Conservation (phyloP, 2,888 invertebrate species). For the Megalurothrips usitatus region DNA sequence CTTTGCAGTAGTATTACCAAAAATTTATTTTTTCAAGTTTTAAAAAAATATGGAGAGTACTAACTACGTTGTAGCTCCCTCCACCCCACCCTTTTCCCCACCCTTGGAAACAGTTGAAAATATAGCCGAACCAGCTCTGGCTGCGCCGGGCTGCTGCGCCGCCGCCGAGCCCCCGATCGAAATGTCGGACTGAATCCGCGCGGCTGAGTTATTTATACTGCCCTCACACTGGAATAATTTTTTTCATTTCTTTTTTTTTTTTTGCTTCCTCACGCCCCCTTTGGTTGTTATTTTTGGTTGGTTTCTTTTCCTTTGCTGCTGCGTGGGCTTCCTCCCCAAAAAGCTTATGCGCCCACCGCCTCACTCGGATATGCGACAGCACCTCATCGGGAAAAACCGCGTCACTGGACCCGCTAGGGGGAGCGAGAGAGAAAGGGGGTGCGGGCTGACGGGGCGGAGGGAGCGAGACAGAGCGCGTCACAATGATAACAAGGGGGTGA, state of each 20-base stretch:
- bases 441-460: neutral
- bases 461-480: neutral
- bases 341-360: neutral
- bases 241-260: neutral
- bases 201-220: slow-evolving; percentile 1
- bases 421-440: neutral
- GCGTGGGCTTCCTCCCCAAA: neutral
- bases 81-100: too few species aligned
- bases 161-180: neutral
- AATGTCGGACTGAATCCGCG: neutral
- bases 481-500: neutral
- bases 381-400: neutral
- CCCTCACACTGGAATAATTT: neutral
- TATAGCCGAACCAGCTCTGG: too few species aligned
- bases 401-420: neutral
- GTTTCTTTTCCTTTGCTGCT: neutral
- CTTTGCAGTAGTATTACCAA: too few species aligned
- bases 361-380: neutral
- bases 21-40: too few species aligned
- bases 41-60: too few species aligned
- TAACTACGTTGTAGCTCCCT: too few species aligned
- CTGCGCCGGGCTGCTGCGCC: neutral
- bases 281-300: neutral
- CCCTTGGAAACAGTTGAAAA: too few species aligned
- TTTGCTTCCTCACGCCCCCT: neutral